Evolutionary conservation across 2,113 vertebrate genomes (phyloP), one percentile per base, ranked within the genome.

Genomic region (Nanorana parkeri): DNA sequence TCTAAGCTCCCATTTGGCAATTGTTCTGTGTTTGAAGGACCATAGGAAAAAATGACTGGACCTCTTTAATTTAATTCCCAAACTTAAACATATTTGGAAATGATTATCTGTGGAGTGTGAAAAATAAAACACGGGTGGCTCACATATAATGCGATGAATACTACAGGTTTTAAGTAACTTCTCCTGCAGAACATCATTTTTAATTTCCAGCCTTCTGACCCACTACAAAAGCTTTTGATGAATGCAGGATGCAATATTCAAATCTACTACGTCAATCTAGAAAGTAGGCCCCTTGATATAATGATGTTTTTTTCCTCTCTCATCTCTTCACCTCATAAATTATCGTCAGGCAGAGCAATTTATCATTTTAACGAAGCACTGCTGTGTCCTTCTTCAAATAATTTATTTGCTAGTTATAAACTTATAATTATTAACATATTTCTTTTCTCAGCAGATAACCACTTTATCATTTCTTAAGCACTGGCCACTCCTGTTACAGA

Each of bases 321-420:
- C 80, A 76, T 83, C 80, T 83, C 80, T 83, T 83, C 80, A 83
- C 80, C 80, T 83, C 80, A 76, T 83, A 83, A 83, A 83, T 83
- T 83, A 83, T 76, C 63, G 55, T n/a, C 17, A 76, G 72, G 64
- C 80, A 83, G 80, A 83, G 56, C 72, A 68, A 83, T 83, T 83
- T 68, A 83, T 83, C 80, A 83, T 83, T 76, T 76, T 83, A 83
- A 83, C 80, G 80, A 83, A 76, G 80, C 72, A 68, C 80, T 64
- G 80, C 72, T 83, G 29, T 76, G 71, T 76, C 80, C 80, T 76
- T 83, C 80, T 83, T 68, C 64, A 75, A 76, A 83, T 76, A 83
- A 83, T 83, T 83, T 83, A 83, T 83, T 83, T 83, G 80, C 80
- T 83, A 83, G 80, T 83, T 83, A 83, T 75, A 83, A 83, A 76